Percentiles rank a stretch among this genome's conserved stretches.
These are phyloP conservation scores for Takifugu ocellatus DNA, from an alignment of 2,797 vertebrate species.

Conservation along the genomic window DNA sequence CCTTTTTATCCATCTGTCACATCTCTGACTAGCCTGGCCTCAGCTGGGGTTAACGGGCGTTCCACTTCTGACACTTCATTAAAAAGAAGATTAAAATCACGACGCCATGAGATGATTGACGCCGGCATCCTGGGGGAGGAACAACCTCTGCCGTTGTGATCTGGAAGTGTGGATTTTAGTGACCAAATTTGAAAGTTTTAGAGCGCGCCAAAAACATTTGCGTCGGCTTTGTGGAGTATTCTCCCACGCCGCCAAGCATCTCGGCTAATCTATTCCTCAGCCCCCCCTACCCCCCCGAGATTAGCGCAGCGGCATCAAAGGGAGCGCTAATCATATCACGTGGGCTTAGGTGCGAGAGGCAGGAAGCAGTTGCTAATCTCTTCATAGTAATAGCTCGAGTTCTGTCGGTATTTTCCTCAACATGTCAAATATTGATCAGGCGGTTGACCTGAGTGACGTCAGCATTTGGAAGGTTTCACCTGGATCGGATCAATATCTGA, in stretches of 20 bases:
- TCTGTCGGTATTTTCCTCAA: neutral
- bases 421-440: no score
- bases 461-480: neutral
- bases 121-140: no score
- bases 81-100: no score
- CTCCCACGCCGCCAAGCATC: constrained; percentile 23
- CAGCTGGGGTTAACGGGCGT: no score
- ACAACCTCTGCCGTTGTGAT: no score
- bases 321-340: constrained; percentile 41
- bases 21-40: no score
- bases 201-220: constrained; percentile 2
- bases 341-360: constrained; percentile 1
- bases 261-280: constrained; percentile 27
- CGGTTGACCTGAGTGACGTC: neutral
- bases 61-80: no score
- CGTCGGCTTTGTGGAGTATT: constrained; percentile 10
- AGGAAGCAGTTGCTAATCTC: constrained; percentile 29
- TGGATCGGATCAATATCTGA: constrained; percentile 20
- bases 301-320: constrained; percentile 43
- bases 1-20: no score
- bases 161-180: no score
- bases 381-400: constrained; percentile 1
- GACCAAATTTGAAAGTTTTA: no score
- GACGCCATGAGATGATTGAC: no score
- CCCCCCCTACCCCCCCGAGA: constrained; percentile 22